Evolutionary conservation across 2,888 invertebrate genomes (phyloP).

Genomic region (Eristalis pertinax): DNA sequence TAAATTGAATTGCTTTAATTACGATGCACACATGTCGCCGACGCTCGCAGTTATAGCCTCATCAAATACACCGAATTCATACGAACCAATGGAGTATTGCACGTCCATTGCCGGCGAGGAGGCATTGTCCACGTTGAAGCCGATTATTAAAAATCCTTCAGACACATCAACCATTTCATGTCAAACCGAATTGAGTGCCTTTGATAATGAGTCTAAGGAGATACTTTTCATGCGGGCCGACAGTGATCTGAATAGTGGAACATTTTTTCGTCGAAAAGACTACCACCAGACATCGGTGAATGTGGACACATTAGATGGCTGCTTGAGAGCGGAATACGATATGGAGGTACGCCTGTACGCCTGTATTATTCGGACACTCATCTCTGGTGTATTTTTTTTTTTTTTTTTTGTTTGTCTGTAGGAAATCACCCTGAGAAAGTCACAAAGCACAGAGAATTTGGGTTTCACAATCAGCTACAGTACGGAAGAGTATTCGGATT

Average conservation of each 20-base stretch:
- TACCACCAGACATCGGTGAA: constrained; percentile 12
- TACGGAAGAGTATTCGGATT: constrained; percentile 78
- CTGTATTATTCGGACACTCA: not conserved
- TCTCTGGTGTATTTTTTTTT: too few relatives aligned
- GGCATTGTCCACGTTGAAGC: not conserved
- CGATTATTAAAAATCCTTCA: not conserved
- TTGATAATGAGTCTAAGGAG: constrained; percentile 29
- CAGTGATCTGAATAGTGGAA: constrained; percentile 4
- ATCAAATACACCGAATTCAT: constrained; percentile 14
- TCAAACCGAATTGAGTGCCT: constrained; percentile 66
- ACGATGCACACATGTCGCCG: constrained; percentile 41
- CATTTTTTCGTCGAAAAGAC: constrained; percentile 19
- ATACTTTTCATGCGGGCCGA: constrained; percentile 4
- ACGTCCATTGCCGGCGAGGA: not conserved
- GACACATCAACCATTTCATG: constrained; percentile 58
- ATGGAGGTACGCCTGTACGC: constrained; percentile 82
- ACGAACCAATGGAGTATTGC: constrained; percentile 24
- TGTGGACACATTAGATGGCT: constrained; percentile 77
- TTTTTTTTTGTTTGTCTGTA: too few relatives aligned
- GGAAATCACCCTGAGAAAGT: constrained; percentile 85
- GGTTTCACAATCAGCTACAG: constrained; percentile 86
- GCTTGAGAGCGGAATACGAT: constrained; percentile 82
- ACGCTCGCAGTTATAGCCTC: constrained; percentile 59
- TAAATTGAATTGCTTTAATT: constrained; percentile 63
- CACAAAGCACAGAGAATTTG: constrained; percentile 83